Percentiles rank a stretch among this genome's conserved stretches.
phyloP scores from a whole-genome alignment of 2,797 vertebrate species.

The Melanotaenia pygmaea region DNA sequence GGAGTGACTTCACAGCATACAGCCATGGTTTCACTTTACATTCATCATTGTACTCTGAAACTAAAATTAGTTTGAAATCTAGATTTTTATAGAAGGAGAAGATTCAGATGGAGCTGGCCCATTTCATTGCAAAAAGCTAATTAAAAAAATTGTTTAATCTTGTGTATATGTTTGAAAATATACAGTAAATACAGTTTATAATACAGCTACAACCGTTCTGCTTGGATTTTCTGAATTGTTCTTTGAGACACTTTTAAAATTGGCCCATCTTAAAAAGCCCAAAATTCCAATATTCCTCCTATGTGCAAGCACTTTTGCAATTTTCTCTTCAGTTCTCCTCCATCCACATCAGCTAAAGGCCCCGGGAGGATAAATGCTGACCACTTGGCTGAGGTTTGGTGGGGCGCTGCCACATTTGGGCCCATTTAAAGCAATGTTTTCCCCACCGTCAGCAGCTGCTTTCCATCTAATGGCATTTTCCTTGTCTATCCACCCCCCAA shows the following conservation, averaged over 20 bases:
- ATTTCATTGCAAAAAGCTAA: conserved; percentile 28
- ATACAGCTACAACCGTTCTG: background rate
- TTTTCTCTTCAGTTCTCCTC: conserved; percentile 13
- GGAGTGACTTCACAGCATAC: conserved; percentile 65
- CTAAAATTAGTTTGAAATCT: conserved; percentile 52
- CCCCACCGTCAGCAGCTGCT: conserved; percentile 79
- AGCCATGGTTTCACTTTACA: conserved; percentile 67
- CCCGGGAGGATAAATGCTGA: conserved; percentile 58
- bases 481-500: conserved; percentile 48
- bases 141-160: conserved; percentile 7
- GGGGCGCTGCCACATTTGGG: conserved; percentile 68
- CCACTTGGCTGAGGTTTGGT: conserved; percentile 59
- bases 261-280: background rate
- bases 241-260: background rate
- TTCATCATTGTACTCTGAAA: conserved; percentile 51
- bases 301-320: conserved; percentile 24
- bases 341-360: conserved; percentile 56
- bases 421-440: conserved; percentile 81
- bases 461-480: conserved; percentile 81
- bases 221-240: background rate
- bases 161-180: background rate
- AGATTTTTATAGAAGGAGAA: background rate
- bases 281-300: background rate
- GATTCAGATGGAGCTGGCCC: conserved; percentile 43
- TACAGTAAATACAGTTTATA: background rate